These are phyloP conservation scores for Coleophora deauratella DNA, from an alignment of 2,888 invertebrate genomes.

Conservation along the genomic window DNA sequence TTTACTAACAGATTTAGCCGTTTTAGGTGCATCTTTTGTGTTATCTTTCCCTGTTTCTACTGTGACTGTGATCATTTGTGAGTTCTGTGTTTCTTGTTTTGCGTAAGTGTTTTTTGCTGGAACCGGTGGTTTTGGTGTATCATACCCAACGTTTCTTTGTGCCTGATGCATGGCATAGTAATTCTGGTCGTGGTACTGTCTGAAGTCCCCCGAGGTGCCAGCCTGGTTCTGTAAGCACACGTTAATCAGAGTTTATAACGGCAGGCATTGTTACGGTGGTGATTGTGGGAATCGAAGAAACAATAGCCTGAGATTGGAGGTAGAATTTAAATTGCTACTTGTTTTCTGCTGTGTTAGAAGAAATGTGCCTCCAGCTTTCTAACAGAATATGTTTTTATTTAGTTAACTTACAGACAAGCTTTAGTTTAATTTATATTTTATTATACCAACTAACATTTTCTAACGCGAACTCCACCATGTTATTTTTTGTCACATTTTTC, in stretches of 20 bases:
- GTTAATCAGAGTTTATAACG: slow-evolving; percentile 19
- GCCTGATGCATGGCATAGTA: slow-evolving; percentile 66
- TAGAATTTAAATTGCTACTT: slow-evolving; percentile 30
- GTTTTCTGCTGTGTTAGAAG: slow-evolving; percentile 3
- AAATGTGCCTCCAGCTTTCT: background rate
- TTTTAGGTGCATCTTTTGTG: slow-evolving; percentile 71
- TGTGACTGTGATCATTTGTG: slow-evolving; percentile 71
- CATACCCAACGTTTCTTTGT: slow-evolving; percentile 55
- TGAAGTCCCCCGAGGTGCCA: slow-evolving; percentile 63
- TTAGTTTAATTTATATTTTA: no score
- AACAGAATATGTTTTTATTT: background rate
- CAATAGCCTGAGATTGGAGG: slow-evolving; percentile 32
- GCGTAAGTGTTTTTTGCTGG: slow-evolving; percentile 59
- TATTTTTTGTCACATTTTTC: no score
- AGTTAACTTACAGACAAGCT: no score
- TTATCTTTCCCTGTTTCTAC: slow-evolving; percentile 76
- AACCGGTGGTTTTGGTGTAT: slow-evolving; percentile 60
- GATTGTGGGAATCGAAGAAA: slow-evolving; percentile 34
- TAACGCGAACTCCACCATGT: slow-evolving; percentile 39
- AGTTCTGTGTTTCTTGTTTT: slow-evolving; percentile 53
- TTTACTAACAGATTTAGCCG: slow-evolving; percentile 80
- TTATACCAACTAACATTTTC: slow-evolving; percentile 30
- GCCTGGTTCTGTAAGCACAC: slow-evolving; percentile 60
- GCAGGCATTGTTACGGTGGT: slow-evolving; percentile 18
- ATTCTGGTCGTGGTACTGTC: slow-evolving; percentile 69